Percentiles rank a stretch among this genome's conserved stretches.
Conservation (phyloP, 2,888 invertebrate genomes). For the Orthosia gothica region DNA sequence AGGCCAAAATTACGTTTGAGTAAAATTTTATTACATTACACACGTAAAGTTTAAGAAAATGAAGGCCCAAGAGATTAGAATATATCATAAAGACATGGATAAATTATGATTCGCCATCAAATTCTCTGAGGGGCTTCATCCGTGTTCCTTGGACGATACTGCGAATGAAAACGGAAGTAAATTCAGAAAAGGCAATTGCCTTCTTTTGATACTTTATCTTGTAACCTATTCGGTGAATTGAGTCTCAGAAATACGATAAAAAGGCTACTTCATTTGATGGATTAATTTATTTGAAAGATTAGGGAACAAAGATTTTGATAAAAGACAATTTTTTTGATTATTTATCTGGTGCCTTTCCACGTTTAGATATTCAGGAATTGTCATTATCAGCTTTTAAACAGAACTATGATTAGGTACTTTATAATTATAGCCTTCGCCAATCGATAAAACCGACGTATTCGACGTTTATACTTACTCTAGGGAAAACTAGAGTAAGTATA, state of each 20-base stretch:
- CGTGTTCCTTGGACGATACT: background rate
- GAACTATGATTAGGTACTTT: too few relatives aligned
- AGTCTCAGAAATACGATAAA: background rate
- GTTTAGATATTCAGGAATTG: too few relatives aligned
- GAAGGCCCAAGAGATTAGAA: constrained; percentile 4
- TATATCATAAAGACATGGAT: constrained; percentile 30
- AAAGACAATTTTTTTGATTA: too few relatives aligned
- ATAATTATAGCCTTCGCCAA: too few relatives aligned
- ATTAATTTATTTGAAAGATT: constrained; percentile 13
- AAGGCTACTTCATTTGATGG: constrained; percentile 8
- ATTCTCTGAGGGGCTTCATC: constrained; percentile 8
- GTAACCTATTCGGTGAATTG: constrained; percentile 23
- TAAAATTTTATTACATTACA: constrained; percentile 4
- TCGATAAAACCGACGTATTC: too few relatives aligned
- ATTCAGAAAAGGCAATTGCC: constrained; percentile 35
- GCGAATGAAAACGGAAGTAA: constrained; percentile 42
- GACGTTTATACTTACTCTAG: too few relatives aligned
- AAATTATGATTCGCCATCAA: constrained; percentile 44
- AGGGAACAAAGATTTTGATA: too few relatives aligned
- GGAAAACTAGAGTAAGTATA: too few relatives aligned
- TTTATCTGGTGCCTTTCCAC: too few relatives aligned
- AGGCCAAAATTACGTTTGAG: background rate
- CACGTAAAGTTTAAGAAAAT: constrained; percentile 1
- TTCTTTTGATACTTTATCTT: constrained; percentile 41
- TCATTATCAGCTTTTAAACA: too few relatives aligned